Percentiles rank a stretch among this genome's conserved stretches.
phyloP scores from a whole-genome alignment of 2,888 invertebrate species.

The Eurytoma adleriae region DNA sequence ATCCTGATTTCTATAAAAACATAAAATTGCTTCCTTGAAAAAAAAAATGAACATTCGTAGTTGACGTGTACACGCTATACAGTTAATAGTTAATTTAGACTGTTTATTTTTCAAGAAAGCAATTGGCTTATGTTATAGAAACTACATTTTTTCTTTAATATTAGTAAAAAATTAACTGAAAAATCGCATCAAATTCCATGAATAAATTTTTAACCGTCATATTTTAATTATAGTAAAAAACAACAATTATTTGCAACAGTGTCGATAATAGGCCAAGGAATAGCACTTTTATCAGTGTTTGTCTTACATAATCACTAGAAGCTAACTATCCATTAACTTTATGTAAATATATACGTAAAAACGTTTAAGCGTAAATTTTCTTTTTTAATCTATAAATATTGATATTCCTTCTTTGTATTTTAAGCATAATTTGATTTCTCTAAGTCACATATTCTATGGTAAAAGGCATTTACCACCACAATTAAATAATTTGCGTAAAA shows the following conservation, averaged over 20 bases:
- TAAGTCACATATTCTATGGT: conserved; percentile 11
- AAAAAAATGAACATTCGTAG: too few relatives aligned
- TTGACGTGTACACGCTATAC: too few relatives aligned
- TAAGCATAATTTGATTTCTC: conserved; percentile 32
- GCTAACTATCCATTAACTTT: conserved; percentile 17
- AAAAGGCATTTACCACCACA: conserved; percentile 5
- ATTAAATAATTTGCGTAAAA: conserved; percentile 8
- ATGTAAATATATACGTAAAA: conserved; percentile 46
- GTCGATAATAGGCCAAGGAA: conserved; percentile 21
- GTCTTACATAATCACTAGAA: conserved; percentile 49
- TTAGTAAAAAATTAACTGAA: too few relatives aligned
- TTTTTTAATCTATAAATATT: conserved; percentile 27
- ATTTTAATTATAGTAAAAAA: conserved; percentile 6
- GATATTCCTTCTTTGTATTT: conserved; percentile 18
- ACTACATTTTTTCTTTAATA: too few relatives aligned
- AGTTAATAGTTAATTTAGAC: too few relatives aligned
- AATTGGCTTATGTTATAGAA: too few relatives aligned
- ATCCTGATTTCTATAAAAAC: too few relatives aligned
- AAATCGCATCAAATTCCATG: too few relatives aligned
- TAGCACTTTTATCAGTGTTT: conserved; percentile 2
- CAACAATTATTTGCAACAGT: conserved; percentile 14
- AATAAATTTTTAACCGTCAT: too few relatives aligned
- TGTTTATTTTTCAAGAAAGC: too few relatives aligned
- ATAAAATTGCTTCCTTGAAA: too few relatives aligned
- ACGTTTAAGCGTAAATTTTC: conserved; percentile 52